Percentiles rank a stretch among this genome's conserved stretches.
These are phyloP conservation scores for Coreius guichenoti DNA, from an alignment of 2,797 vertebrate species.

Conservation along the genomic window DNA sequence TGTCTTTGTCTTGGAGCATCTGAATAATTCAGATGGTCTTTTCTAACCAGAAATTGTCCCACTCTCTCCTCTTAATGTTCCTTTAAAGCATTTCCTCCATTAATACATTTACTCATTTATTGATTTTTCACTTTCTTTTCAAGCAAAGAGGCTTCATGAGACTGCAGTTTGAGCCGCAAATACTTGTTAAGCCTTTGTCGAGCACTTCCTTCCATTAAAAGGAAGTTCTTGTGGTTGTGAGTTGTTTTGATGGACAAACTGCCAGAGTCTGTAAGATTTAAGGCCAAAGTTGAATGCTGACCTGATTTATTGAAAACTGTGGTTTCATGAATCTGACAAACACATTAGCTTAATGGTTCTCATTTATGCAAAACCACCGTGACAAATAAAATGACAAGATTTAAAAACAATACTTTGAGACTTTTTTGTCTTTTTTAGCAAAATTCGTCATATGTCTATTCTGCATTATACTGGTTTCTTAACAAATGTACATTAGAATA, in stretches of 20 bases:
- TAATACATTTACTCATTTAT: constrained; percentile 10
- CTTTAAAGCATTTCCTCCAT: constrained; percentile 17
- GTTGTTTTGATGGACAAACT: constrained; percentile 30
- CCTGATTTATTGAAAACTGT: constrained; percentile 63
- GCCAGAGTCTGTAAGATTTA: constrained; percentile 46
- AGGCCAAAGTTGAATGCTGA: constrained; percentile 59
- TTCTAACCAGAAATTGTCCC: background rate
- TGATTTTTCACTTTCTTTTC: constrained; percentile 19
- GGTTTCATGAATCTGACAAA: constrained; percentile 3
- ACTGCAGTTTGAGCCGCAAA: background rate
- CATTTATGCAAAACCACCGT: constrained; percentile 23
- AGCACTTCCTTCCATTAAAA: constrained; percentile 10
- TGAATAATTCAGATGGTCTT: constrained; percentile 27
- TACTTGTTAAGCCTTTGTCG: constrained; percentile 9
- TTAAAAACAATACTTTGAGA: constrained; percentile 54
- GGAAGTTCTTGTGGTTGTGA: background rate
- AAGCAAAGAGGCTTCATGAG: background rate
- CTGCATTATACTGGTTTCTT: constrained; percentile 86
- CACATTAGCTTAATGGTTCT: constrained; percentile 9
- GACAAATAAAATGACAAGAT: constrained; percentile 32
- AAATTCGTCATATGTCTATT: constrained; percentile 83
- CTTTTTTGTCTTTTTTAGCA: constrained; percentile 74
- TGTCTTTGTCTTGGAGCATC: constrained; percentile 14
- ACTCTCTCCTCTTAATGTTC: constrained; percentile 5
- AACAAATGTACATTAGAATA: constrained; percentile 85